Evolutionary conservation across 2,797 vertebrate species (phyloP), one percentile per base, ranked within the genome.

Genomic region (Rhinoraja longicauda): DNA sequence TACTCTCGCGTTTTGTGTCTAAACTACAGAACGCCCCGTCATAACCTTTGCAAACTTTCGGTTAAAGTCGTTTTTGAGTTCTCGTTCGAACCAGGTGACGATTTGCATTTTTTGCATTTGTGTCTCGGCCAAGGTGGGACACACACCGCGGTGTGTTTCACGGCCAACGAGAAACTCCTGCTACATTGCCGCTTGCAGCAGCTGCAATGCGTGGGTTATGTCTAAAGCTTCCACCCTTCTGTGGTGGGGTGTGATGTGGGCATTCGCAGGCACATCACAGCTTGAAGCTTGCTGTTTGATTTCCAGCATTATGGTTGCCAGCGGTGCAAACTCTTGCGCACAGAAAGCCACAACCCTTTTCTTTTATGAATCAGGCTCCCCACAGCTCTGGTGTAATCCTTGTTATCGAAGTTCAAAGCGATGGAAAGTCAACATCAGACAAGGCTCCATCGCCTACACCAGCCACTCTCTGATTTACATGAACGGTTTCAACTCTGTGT

Each of bases 331-430:
- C 15, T 32, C n/a, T 67, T 36, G 15, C 7, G 0, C 1, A 4
- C 17, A 88, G 59, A n/a, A 64, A 88, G 15, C 64, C 15, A 2
- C 82, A 88, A 32, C 70, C 72, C n/a, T 36, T 32, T 67, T 88
- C 5, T 64, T 67, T 32, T 26, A 24, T 88, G n/a, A 88, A 36
- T n/a, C 82, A 64, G 64, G 21, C 21, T 17, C 15, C 7, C 88
- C 59, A 88, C 29, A 36, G 62, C 21, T 1, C 17, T 67, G 84
- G 59, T 67, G 67, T 36, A 88, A 67, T 62, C 84, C 59, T 88
- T 88, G 59, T 88, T 88, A 32, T 88, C 67, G n/a, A 88, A 88
- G 59, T 36, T 88, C 84, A 67, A 67, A 88, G 84, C 15, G 8
- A 88, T 62, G 59, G 59, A 88, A 88, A 88, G 59, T 88, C 59